A percentile compares a stretch with the other conserved stretches of the same genome.
Evolutionary conservation across 2,888 invertebrate species (phyloP).

Genomic region (Meghimatium bilineatum): DNA sequence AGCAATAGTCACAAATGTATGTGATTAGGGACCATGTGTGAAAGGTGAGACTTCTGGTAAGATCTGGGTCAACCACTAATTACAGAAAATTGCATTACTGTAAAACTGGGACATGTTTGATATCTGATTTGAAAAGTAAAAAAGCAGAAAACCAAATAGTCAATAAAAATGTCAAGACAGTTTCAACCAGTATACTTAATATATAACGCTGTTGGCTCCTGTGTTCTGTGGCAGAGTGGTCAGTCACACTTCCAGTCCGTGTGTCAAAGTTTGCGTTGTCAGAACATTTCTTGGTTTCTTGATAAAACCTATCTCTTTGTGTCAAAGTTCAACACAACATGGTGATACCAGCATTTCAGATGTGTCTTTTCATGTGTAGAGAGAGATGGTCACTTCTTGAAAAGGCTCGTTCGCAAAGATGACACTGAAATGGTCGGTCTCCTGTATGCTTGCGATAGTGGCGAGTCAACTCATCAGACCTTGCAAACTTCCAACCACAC

Average conservation of each 20-base stretch:
- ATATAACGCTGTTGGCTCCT: neutral
- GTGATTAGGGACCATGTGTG: neutral
- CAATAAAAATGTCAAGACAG: neutral
- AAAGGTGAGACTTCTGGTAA: neutral
- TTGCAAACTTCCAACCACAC: slow-evolving; percentile 82
- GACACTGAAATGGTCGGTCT: slow-evolving; percentile 83
- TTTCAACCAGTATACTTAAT: neutral
- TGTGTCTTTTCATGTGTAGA: slow-evolving; percentile 83
- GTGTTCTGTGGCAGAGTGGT: too few relatives aligned
- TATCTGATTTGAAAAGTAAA: slow-evolving; percentile 10
- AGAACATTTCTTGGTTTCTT: neutral
- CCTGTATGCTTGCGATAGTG: slow-evolving; percentile 82
- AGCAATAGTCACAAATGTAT: too few relatives aligned
- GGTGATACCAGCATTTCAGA: slow-evolving; percentile 56
- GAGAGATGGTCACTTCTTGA: slow-evolving; percentile 83
- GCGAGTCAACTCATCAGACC: slow-evolving; percentile 82
- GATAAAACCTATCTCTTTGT: neutral
- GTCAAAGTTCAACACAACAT: neutral
- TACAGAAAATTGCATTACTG: neutral
- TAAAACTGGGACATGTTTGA: neutral
- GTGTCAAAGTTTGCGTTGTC: neutral
- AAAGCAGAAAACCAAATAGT: neutral
- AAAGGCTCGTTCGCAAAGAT: slow-evolving; percentile 82
- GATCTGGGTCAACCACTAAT: neutral
- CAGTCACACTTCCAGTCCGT: too few relatives aligned